Evolutionary conservation across 2,113 vertebrate species (phyloP), one percentile per base, ranked within the genome.

Genomic region (Chamaetylas fuelleborni): DNA sequence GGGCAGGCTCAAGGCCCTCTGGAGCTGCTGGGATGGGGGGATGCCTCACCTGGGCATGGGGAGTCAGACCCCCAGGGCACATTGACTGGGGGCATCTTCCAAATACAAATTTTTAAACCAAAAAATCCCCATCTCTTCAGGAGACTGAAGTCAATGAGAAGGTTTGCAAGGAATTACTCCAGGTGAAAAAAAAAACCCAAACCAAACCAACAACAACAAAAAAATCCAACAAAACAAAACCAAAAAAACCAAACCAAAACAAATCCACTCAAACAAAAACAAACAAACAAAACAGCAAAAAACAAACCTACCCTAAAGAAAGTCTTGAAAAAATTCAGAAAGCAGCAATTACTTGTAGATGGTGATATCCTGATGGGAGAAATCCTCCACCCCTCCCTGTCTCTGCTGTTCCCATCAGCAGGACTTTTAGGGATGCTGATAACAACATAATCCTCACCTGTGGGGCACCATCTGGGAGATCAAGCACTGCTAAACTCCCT

Each of bases 391-490:
- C 40, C 8, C 15, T 40, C 50, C 19, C 1, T 14, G 34, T 66
- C 42, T 48, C 36, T 31, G 5, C 60, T 12, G 33, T 26, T 67
- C 34, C 81, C 25, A 19, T 19, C 3, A 0, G 51, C 0, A 1
- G 67, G 34, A 20, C 29, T 78, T 73, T 86, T 65, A 8, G 62
- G 66, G 54, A 42, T 91, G 84, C 83, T 51, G 89, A 69, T 80
- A 56, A 65, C 66, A 78, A 48, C 36, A 6, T 29, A 70, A 91
- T 95, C 94, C 86, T 93, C 92, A 81, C 74, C 92, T 64, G 85
- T 51, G 62, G 86, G 92, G 86, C 82, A 80, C 66, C 88, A 88
- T 61, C 90, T 85, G 95, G 84, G 92, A 95, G 83, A 79, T 92
- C 47, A 58, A 38, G 58, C 9, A 0, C 58, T 38, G 12, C 77